Conservation (phyloP, 2,113 vertebrate species). For the Thermophis baileyi region DNA sequence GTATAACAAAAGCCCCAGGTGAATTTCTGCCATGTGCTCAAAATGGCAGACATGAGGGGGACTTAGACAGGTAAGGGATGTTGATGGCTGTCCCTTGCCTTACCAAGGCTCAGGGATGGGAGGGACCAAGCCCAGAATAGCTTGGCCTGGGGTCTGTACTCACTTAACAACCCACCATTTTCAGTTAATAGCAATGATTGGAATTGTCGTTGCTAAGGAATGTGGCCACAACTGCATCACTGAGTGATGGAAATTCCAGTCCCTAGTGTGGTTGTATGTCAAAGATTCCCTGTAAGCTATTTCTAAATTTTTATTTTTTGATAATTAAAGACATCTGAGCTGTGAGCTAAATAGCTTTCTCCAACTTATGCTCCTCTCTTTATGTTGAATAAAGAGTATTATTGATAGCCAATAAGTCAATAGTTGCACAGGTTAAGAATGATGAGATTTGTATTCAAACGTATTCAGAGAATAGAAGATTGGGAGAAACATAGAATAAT, state of each 20-base stretch:
- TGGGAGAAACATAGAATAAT: background rate
- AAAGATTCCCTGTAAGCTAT: background rate
- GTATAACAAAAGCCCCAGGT: background rate
- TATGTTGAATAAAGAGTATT: background rate
- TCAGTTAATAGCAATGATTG: background rate
- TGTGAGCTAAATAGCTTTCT: background rate
- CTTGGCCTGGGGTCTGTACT: background rate
- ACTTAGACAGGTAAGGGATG: background rate
- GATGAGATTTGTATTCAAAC: background rate
- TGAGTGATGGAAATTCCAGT: background rate
- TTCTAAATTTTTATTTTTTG: background rate
- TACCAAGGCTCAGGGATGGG: background rate
- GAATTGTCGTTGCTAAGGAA: background rate
- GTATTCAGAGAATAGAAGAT: background rate
- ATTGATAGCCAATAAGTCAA: background rate
- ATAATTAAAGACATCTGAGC: background rate
- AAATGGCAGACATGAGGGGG: background rate
- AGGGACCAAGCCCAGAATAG: background rate
- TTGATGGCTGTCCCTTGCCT: background rate
- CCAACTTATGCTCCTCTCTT: background rate
- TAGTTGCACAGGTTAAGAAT: background rate
- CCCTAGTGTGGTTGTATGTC: background rate
- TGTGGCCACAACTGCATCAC: background rate
- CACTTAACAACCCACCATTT: background rate
- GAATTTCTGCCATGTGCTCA: background rate